phyloP scores from a whole-genome alignment of 2,888 invertebrate species.

The Rhabditoides inermis region DNA sequence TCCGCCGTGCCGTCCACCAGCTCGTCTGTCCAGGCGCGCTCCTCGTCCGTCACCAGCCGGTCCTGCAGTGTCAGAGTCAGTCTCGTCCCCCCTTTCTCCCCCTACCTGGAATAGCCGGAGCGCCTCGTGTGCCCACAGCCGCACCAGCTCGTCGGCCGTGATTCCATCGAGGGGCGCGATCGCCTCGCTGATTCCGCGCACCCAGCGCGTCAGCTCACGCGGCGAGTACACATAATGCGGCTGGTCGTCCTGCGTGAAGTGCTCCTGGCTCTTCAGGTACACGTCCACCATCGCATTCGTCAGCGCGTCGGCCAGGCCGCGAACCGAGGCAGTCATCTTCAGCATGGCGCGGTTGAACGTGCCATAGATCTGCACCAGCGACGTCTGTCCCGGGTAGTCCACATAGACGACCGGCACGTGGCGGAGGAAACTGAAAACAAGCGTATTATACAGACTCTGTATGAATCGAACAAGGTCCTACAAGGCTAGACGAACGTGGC shows the following conservation, averaged over 20 bases:
- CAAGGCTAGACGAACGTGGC: not conserved
- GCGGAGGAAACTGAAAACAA: slow-evolving; percentile 58
- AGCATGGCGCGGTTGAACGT: slow-evolving; percentile 98
- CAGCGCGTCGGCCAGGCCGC: slow-evolving; percentile 86
- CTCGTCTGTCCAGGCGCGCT: slow-evolving; percentile 94
- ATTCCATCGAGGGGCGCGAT: slow-evolving; percentile 84
- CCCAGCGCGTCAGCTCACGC: slow-evolving; percentile 95
- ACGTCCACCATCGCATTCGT: slow-evolving; percentile 99
- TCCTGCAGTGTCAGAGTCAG: slow-evolving; percentile 54
- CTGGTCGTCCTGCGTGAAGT: slow-evolving; percentile 99
- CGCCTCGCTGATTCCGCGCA: slow-evolving; percentile 96
- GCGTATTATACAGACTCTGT: not conserved
- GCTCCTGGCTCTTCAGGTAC: slow-evolving; percentile 88
- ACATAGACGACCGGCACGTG: slow-evolving; percentile 98
- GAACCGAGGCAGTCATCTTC: slow-evolving; percentile 78
- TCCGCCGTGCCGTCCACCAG: slow-evolving; percentile 81
- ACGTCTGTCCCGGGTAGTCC: slow-evolving; percentile 96
- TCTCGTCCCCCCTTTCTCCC: not conserved
- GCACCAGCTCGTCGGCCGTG: slow-evolving; percentile 82
- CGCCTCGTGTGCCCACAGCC: slow-evolving; percentile 99
- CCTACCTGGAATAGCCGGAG: slow-evolving; percentile 78
- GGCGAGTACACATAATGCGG: slow-evolving; percentile 99
- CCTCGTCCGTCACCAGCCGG: slow-evolving; percentile 77
- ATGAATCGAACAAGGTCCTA: not conserved
- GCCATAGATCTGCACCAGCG: slow-evolving; percentile 85